A percentile compares a stretch with the other conserved stretches of the same genome.
Evolutionary conservation across 1,140 invertebrate species (phyloP).

Genomic region (Drosophila bocqueti): DNA sequence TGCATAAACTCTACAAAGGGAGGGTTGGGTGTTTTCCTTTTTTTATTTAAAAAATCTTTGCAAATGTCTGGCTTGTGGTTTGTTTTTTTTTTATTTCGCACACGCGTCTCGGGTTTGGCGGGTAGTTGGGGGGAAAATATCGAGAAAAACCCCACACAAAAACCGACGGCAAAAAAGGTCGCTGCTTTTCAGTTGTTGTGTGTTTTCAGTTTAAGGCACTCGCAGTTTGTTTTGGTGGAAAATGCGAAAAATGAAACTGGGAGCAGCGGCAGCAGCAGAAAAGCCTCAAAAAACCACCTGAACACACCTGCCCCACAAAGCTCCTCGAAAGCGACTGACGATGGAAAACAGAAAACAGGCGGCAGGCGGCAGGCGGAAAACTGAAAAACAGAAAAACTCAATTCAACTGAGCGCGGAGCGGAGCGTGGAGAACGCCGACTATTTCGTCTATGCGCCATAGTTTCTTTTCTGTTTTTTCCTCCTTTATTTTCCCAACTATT

Average conservation of each 20-base stretch:
- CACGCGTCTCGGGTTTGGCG: conserved; percentile 28
- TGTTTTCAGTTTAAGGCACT: conserved; percentile 44
- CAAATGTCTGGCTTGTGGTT: conserved; percentile 27
- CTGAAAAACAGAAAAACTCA: conserved; percentile 46
- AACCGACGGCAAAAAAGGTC: conserved; percentile 34
- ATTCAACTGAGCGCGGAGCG: conserved; percentile 25
- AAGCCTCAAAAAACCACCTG: conserved; percentile 60
- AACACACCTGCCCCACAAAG: conserved; percentile 83
- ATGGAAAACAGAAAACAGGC: conserved; percentile 42
- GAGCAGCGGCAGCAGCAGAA: conserved; percentile 11
- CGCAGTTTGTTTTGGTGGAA: conserved; percentile 26
- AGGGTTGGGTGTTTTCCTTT: conserved; percentile 7
- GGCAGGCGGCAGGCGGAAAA: conserved; percentile 38
- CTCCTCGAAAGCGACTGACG: conserved; percentile 84
- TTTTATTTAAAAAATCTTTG: conserved; percentile 42
- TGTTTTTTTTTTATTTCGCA: conserved; percentile 30
- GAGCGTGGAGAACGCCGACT: conserved; percentile 53
- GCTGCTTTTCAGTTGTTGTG: neutral
- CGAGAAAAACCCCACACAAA: conserved; percentile 34
- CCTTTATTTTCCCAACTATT: conserved; percentile 29
- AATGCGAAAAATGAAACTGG: conserved; percentile 34
- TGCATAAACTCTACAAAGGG: conserved; percentile 45
- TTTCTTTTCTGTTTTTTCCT: conserved; percentile 42
- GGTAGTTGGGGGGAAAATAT: conserved; percentile 10
- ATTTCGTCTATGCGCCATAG: conserved; percentile 71